Evolutionary conservation across 2,113 vertebrate genomes (phyloP).

Genomic region (Caretta caretta): DNA sequence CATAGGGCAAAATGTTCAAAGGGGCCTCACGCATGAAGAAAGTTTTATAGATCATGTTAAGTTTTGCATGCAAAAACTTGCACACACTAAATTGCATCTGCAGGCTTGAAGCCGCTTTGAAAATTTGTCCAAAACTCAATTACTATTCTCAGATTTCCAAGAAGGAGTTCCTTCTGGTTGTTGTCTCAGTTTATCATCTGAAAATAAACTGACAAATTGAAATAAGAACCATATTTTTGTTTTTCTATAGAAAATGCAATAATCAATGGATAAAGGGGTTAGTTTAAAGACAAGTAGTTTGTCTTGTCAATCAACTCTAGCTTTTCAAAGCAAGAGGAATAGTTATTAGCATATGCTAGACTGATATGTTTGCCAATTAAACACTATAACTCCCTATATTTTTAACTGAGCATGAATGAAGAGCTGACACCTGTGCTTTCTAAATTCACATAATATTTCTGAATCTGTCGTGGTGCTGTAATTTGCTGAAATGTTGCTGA

Average conservation of each 20-base stretch:
- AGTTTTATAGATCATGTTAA: background rate
- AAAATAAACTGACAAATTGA: background rate
- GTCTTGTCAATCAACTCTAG: background rate
- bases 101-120: slow-evolving; percentile 17
- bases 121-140: background rate
- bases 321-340: background rate
- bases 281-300: background rate
- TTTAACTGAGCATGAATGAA: slow-evolving; percentile 47
- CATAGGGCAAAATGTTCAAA: background rate
- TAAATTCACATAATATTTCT: background rate
- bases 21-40: background rate
- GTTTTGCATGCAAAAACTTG: background rate
- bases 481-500: slow-evolving; percentile 26
- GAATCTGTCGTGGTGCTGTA: slow-evolving; percentile 30
- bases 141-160: background rate
- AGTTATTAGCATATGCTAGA: background rate
- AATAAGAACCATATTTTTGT: background rate
- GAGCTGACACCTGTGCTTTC: background rate
- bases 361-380: slow-evolving; percentile 77
- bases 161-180: background rate
- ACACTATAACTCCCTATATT: slow-evolving; percentile 33
- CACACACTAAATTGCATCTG: background rate
- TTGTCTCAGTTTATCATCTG: background rate
- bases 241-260: background rate
- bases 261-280: background rate